These are phyloP conservation scores for Syngnathus typhle DNA, from an alignment of 2,113 vertebrate species.

Conservation along the genomic window DNA sequence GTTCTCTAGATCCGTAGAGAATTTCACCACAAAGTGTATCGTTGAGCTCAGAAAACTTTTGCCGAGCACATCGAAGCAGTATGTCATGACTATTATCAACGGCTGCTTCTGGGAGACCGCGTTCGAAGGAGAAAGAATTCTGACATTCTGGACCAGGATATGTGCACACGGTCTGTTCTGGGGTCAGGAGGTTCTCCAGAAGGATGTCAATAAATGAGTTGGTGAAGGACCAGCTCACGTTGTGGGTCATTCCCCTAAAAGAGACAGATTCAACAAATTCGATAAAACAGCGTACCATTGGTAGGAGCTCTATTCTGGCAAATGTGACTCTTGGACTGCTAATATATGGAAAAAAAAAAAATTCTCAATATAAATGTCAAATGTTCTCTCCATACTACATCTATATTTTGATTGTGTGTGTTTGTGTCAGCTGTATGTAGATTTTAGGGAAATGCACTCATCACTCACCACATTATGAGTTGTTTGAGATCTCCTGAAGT, in stretches of 20 bases:
- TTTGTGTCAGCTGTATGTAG: neutral
- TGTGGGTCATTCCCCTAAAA: slow-evolving; percentile 71
- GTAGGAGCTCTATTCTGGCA: neutral
- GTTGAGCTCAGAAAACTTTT: slow-evolving; percentile 51
- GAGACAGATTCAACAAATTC: slow-evolving; percentile 10
- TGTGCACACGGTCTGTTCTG: slow-evolving; percentile 35
- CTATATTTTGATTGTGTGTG: no score
- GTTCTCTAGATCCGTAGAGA: slow-evolving; percentile 16
- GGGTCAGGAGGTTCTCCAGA: slow-evolving; percentile 48
- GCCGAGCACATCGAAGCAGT: slow-evolving; percentile 51
- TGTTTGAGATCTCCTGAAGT: slow-evolving; percentile 74
- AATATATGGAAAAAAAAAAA: neutral
- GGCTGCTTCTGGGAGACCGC: slow-evolving; percentile 6
- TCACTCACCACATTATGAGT: slow-evolving; percentile 75
- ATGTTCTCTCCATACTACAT: neutral
- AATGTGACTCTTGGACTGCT: neutral
- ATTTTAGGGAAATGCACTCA: slow-evolving; percentile 4
- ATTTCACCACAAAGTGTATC: slow-evolving; percentile 64
- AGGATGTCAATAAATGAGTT: slow-evolving; percentile 61
- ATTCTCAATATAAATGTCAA: no score
- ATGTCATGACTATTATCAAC: neutral
- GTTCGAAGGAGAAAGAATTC: slow-evolving; percentile 23
- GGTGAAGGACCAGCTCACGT: slow-evolving; percentile 73
- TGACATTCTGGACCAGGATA: slow-evolving; percentile 46
- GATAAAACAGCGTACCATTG: neutral